Conservation (phyloP, 2,113 vertebrate species). For the Tretioscincus oriximinensis region DNA sequence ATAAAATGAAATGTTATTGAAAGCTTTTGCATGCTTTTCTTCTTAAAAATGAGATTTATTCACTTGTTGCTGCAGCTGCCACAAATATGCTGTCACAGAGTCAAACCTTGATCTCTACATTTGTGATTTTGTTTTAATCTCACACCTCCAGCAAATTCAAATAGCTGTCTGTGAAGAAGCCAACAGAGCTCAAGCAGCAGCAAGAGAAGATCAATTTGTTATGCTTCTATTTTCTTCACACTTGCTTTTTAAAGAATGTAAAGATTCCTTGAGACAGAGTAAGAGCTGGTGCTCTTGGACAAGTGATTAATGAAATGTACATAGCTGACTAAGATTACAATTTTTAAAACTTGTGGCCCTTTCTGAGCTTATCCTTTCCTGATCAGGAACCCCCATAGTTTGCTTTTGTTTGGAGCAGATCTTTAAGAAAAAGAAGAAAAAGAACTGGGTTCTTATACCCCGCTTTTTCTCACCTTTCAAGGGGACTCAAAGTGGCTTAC, state of each 20-base stretch:
- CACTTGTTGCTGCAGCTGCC: conserved; percentile 5
- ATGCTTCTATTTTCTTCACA: conserved; percentile 28
- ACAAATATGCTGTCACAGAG: background rate
- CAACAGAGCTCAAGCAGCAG: conserved; percentile 31
- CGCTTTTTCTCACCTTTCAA: too few species aligned
- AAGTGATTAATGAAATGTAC: background rate
- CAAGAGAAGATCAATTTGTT: conserved; percentile 50
- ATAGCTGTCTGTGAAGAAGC: conserved; percentile 19
- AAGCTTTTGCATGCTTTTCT: background rate
- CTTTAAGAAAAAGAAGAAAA: too few species aligned
- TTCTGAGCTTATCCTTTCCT: too few species aligned
- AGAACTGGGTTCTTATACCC: too few species aligned
- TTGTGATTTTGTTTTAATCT: conserved; percentile 47
- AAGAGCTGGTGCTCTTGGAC: background rate
- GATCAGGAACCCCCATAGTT: too few species aligned
- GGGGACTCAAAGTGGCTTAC: too few species aligned
- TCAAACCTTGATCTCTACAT: conserved; percentile 30
- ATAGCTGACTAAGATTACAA: background rate
- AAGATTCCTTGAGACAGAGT: conserved; percentile 15
- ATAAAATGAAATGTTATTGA: background rate
- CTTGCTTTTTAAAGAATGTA: conserved; percentile 32
- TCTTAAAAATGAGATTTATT: conserved; percentile 16
- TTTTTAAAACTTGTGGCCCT: background rate
- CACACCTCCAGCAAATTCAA: conserved; percentile 35
- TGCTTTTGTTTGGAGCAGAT: too few species aligned